These are phyloP conservation scores for Pelmatolapia mariae DNA, from an alignment of 2,113 vertebrate genomes.

Conservation along the genomic window DNA sequence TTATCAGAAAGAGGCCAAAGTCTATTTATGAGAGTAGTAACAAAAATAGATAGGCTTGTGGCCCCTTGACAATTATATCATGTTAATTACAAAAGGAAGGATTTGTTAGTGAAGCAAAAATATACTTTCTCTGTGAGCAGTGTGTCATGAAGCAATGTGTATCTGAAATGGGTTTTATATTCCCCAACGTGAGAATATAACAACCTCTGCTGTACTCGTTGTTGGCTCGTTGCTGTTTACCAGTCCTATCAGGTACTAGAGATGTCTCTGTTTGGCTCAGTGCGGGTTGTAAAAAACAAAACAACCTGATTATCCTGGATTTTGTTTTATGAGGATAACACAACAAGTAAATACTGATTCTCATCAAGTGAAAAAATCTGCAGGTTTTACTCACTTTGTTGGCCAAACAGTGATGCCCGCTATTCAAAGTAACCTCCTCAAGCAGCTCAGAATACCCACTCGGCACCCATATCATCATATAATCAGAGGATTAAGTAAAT, in stretches of 20 bases:
- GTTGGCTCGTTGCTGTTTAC: background rate
- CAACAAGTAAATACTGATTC: background rate
- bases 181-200: background rate
- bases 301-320: background rate
- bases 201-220: background rate
- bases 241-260: background rate
- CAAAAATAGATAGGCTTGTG: background rate
- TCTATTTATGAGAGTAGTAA: background rate
- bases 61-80: background rate
- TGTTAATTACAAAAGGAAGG: background rate
- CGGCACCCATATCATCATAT: background rate
- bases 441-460: background rate
- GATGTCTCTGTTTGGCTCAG: background rate
- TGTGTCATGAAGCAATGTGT: background rate
- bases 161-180: background rate
- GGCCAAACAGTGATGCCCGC: background rate
- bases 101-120: background rate
- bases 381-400: background rate
- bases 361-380: background rate
- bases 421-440: background rate
- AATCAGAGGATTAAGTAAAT: background rate
- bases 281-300: too few relatives aligned
- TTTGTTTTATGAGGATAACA: background rate
- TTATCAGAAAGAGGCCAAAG: background rate
- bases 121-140: background rate